Evolutionary conservation across 2,113 vertebrate species (phyloP), one percentile per base, ranked within the genome.

Genomic region (Oncorhynchus nerka): DNA sequence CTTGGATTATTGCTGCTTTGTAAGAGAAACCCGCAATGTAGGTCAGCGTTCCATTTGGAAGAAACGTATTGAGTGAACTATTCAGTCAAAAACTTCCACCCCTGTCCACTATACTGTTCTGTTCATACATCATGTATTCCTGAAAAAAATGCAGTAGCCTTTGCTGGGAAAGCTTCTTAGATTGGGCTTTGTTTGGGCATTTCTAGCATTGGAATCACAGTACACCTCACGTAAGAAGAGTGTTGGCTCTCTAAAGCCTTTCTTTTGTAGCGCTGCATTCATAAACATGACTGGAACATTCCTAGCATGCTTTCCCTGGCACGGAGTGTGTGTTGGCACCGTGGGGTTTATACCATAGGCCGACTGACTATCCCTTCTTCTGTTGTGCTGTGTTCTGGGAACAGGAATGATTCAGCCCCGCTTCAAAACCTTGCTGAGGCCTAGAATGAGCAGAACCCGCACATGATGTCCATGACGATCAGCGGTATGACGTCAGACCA

Each of bases 201-300:
- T 66, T 77, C 73, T n/a, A 32, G 20, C 28, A 32, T 32, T 7
- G n/a, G 12, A 24, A 59, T 59, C 22, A 72, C n/a, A 32, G 55
- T 77, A 24, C 76, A 75, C 20, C 24, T 72, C n/a, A 20, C 24
- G 24, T 70, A 69, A 24, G 30, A 45, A 51, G n/a, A 61, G 48
- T 20, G 7, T 48, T 55, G 57, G 5, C 24, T n/a, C 24, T n/a
- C 24, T 64, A 64, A 65, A 71, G 28, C 70, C 34, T 2, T 65
- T 55, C 55, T 75, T 77, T 68, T 55, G 34, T 15, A 32, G 68
- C 4, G 15, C 39, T 45, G 72, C 51, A 39, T 61, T 76, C 77
- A 79, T 49, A 76, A 83, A 79, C 32, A 24, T 71, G 65, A n/a
- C 67, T 74, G 15, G 15, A 84, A 78, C 68, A 81, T 80, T 77